A percentile compares a stretch with the other conserved stretches of the same genome.
phyloP scores from a whole-genome alignment of 2,797 vertebrate genomes.

The Sphenopsis melanotis region DNA sequence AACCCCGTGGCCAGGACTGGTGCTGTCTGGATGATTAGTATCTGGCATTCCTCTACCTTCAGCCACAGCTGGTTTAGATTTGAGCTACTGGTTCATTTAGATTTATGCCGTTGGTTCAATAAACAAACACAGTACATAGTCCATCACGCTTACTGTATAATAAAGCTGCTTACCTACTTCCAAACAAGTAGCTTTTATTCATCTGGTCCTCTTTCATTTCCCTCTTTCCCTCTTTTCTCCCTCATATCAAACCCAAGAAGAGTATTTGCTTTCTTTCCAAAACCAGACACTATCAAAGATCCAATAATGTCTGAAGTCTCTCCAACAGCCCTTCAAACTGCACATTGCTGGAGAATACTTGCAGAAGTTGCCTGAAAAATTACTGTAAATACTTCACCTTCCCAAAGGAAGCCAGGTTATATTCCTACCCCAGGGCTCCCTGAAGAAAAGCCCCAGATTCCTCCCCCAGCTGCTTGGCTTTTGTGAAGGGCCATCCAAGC shows the following conservation, averaged over 20 bases:
- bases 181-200: not conserved
- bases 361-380: not conserved
- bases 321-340: not conserved
- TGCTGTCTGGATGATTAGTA: not conserved
- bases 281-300: not conserved
- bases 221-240: not conserved
- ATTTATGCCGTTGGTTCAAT: constrained; percentile 34
- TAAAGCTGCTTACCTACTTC: not conserved
- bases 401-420: not conserved
- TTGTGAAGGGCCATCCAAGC: not conserved
- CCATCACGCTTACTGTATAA: not conserved
- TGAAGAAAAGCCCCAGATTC: not conserved
- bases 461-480: not conserved
- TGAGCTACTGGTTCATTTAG: constrained; percentile 42
- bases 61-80: constrained; percentile 55
- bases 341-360: not conserved
- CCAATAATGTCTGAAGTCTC: not conserved
- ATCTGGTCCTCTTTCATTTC: not conserved
- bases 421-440: not conserved
- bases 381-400: not conserved
- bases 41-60: constrained; percentile 6
- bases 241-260: not conserved
- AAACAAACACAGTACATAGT: constrained; percentile 29
- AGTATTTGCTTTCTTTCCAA: not conserved
- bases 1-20: not conserved